phyloP scores from a whole-genome alignment of 2,888 invertebrate species.

The Ormyrus rosae region DNA sequence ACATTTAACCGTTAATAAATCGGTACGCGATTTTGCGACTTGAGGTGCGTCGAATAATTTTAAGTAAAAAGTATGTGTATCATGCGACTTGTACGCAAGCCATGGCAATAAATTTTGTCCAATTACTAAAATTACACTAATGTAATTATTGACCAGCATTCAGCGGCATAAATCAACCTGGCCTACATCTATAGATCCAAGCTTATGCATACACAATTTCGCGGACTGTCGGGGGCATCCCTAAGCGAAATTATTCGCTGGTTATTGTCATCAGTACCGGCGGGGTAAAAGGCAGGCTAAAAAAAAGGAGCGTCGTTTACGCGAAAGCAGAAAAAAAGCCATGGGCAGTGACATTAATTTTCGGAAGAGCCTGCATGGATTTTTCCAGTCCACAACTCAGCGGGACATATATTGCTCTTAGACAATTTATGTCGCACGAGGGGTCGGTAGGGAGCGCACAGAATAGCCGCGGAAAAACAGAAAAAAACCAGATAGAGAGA shows the following conservation, averaged over 20 bases:
- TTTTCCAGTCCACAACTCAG: slow-evolving; percentile 34
- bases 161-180: slow-evolving; percentile 45
- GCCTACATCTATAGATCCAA: slow-evolving; percentile 25
- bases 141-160: slow-evolving; percentile 52
- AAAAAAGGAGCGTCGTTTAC: slow-evolving; percentile 14
- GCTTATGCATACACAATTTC: slow-evolving; percentile 29
- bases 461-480: too few species aligned
- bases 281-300: not conserved
- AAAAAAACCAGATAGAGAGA: not conserved
- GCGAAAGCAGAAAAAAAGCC: slow-evolving; percentile 19
- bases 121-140: slow-evolving; percentile 40
- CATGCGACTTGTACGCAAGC: not conserved
- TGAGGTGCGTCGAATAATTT: too few species aligned
- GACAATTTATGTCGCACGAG: slow-evolving; percentile 57
- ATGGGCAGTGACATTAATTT: slow-evolving; percentile 25
- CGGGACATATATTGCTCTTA: slow-evolving; percentile 33
- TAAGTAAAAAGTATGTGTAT: not conserved
- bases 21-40: too few species aligned
- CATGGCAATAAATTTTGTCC: slow-evolving; percentile 37
- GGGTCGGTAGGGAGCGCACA: not conserved
- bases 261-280: not conserved
- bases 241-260: slow-evolving; percentile 35
- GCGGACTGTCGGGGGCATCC: not conserved
- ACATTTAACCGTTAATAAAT: too few species aligned
- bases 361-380: not conserved